These are phyloP conservation scores for Ellobium chinense DNA, from an alignment of 2,888 invertebrate species.

Conservation along the genomic window DNA sequence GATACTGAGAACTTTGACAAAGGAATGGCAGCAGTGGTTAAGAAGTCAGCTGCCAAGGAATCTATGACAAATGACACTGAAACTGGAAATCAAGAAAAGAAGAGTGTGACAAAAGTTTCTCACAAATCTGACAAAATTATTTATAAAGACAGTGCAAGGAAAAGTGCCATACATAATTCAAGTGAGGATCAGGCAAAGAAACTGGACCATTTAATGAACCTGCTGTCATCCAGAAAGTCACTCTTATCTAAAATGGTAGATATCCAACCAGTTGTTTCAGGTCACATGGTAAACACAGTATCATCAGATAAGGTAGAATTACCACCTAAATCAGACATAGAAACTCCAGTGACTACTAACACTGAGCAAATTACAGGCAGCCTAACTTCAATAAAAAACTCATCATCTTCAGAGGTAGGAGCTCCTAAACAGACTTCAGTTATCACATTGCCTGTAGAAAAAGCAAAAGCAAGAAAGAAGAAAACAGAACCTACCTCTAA, in stretches of 20 bases:
- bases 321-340: not conserved
- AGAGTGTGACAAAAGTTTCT: no score
- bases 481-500: not conserved
- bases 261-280: slow-evolving; percentile 47
- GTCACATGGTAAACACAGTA: not conserved
- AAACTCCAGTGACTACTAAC: not conserved
- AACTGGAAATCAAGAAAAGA: no score
- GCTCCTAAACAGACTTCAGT: not conserved
- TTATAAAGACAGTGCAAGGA: no score
- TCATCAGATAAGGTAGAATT: not conserved
- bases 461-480: not conserved
- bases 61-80: no score
- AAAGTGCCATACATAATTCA: no score
- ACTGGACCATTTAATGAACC: slow-evolving; percentile 60
- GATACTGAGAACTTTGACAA: no score
- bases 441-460: not conserved
- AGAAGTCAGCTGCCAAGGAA: no score
- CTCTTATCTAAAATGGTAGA: slow-evolving; percentile 64
- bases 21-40: no score
- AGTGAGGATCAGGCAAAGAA: no score
- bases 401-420: no score
- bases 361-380: not conserved
- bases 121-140: no score
- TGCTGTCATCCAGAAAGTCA: slow-evolving; percentile 63
- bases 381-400: not conserved